Conservation (phyloP, 2,113 vertebrate genomes). For the Pedetes capensis region DNA sequence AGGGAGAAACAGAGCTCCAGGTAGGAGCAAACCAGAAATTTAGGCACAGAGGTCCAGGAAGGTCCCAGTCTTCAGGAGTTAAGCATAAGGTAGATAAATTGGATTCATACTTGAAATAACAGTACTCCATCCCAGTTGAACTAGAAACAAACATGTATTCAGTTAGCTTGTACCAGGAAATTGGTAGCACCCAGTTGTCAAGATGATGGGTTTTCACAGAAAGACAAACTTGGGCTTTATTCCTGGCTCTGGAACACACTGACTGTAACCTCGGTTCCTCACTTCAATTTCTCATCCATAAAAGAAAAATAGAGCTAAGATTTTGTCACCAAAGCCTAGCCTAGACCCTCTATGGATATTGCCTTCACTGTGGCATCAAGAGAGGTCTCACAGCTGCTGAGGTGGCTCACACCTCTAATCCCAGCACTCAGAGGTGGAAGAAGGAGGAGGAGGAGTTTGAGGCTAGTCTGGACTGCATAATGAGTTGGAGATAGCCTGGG, state of each 20-base stretch:
- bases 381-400: neutral
- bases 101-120: neutral
- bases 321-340: neutral
- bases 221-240: neutral
- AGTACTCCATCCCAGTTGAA: neutral
- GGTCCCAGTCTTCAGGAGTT: neutral
- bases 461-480: too few species aligned
- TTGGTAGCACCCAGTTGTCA: neutral
- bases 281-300: neutral
- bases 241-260: neutral
- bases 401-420: too few species aligned
- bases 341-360: neutral
- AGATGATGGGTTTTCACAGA: neutral
- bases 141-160: neutral
- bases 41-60: neutral
- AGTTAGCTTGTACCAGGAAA: neutral
- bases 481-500: too few species aligned
- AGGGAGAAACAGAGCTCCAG: neutral
- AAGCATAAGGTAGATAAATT: neutral
- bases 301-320: neutral
- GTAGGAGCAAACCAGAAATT: neutral
- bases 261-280: neutral
- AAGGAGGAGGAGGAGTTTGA: too few species aligned
- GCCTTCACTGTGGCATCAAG: neutral
- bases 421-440: too few species aligned